phyloP scores from a whole-genome alignment of 2,888 invertebrate species.

The Leucozona laternaria region DNA sequence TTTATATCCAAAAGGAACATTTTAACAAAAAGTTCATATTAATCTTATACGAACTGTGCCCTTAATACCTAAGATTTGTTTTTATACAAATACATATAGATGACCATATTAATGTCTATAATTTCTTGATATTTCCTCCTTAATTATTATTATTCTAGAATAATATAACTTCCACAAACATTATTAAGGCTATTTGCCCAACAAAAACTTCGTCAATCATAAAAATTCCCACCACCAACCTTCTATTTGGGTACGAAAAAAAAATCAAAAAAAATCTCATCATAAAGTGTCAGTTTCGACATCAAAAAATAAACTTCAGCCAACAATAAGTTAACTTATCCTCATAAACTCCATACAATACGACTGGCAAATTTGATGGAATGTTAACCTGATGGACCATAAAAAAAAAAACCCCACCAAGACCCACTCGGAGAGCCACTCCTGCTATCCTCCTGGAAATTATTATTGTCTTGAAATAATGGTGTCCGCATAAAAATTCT shows the following conservation, averaged over 20 bases:
- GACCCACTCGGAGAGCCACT: conserved; percentile 1
- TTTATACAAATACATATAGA: too few relatives aligned
- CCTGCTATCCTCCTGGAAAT: conserved; percentile 39
- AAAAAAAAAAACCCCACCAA: background rate
- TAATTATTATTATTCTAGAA: background rate
- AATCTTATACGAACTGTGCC: too few relatives aligned
- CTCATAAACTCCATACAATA: conserved; percentile 66
- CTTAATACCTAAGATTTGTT: too few relatives aligned
- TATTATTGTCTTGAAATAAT: conserved; percentile 59
- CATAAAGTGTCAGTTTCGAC: conserved; percentile 62
- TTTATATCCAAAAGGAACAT: too few relatives aligned
- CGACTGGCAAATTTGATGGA: conserved; percentile 67
- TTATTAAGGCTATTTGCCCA: background rate
- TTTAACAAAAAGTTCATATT: too few relatives aligned
- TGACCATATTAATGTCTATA: background rate
- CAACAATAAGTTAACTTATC: conserved; percentile 68
- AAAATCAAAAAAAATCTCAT: background rate
- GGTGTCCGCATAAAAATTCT: conserved; percentile 72
- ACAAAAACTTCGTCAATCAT: background rate
- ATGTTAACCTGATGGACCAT: conserved; percentile 71
- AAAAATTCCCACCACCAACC: background rate
- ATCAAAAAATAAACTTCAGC: conserved; percentile 63
- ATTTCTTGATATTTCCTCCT: background rate
- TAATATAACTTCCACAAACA: conserved; percentile 13
- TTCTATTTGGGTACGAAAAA: background rate